Conservation (phyloP, 2,797 vertebrate species). For the Halcyon leucocephala region DNA sequence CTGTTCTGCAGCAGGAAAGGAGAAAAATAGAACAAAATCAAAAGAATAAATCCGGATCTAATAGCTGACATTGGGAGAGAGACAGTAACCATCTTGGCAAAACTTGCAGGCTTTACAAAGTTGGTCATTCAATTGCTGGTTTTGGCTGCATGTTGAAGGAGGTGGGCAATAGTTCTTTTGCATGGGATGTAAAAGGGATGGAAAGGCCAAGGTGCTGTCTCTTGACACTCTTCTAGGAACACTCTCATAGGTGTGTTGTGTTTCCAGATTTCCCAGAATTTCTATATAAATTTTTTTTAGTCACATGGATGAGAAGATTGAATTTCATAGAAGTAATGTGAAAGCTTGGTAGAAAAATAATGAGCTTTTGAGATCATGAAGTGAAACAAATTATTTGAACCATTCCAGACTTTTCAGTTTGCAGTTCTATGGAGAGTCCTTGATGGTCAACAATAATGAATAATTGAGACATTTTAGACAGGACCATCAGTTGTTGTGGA, state of each 20-base stretch:
- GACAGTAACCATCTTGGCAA: neutral
- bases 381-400: neutral
- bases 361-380: neutral
- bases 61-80: neutral
- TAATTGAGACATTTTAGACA: neutral
- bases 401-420: neutral
- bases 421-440: neutral
- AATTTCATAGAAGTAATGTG: neutral
- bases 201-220: neutral
- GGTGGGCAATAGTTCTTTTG: neutral
- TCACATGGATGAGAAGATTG: neutral
- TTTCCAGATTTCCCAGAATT: neutral
- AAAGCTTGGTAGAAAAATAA: neutral
- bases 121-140: accelerated
- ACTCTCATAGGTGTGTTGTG: neutral
- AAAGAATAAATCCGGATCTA: neutral
- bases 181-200: neutral
- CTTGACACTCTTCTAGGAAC: neutral
- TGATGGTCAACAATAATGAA: neutral
- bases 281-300: neutral
- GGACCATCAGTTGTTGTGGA: neutral
- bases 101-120: neutral
- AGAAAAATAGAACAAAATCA: neutral
- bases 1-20: neutral
- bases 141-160: neutral